Percentiles rank a stretch among this genome's conserved stretches.
These are phyloP conservation scores for Euleptes europaea DNA, from an alignment of 2,113 vertebrate genomes.

Conservation along the genomic window DNA sequence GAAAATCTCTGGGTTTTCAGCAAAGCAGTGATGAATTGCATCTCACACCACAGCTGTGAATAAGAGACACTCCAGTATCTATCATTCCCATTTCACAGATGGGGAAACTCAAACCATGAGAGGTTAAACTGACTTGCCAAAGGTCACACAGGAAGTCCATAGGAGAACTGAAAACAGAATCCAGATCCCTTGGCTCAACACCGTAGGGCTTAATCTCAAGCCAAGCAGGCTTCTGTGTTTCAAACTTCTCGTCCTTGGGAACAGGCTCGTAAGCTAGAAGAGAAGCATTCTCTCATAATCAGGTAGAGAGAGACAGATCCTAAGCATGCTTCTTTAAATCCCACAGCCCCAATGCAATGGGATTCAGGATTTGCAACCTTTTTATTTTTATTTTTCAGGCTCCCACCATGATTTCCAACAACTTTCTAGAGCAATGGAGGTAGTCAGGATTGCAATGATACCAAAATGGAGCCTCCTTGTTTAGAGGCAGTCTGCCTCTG, in stretches of 20 bases:
- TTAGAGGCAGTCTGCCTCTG: background rate
- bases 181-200: slow-evolving; percentile 42
- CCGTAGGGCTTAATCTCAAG: slow-evolving; percentile 27
- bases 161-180: slow-evolving; percentile 32
- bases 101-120: slow-evolving; percentile 4
- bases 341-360: background rate
- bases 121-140: background rate
- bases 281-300: slow-evolving; percentile 48
- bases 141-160: slow-evolving; percentile 41
- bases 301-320: background rate
- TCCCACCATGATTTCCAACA: background rate
- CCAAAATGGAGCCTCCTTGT: background rate
- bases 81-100: slow-evolving; percentile 25
- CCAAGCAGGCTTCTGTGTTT: background rate
- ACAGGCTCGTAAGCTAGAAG: slow-evolving; percentile 56
- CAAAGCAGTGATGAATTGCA: background rate
- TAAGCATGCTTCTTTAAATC: background rate
- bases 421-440: too few species aligned
- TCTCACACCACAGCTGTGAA: background rate
- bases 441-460: background rate
- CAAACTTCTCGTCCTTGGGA: slow-evolving; percentile 40
- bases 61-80: background rate
- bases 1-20: background rate
- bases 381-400: slow-evolving; percentile 61
- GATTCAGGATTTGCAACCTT: slow-evolving; percentile 13